A percentile compares a stretch with the other conserved stretches of the same genome.
Evolutionary conservation across 2,888 invertebrate genomes (phyloP).

Genomic region (Melangyna quadrimaculata): DNA sequence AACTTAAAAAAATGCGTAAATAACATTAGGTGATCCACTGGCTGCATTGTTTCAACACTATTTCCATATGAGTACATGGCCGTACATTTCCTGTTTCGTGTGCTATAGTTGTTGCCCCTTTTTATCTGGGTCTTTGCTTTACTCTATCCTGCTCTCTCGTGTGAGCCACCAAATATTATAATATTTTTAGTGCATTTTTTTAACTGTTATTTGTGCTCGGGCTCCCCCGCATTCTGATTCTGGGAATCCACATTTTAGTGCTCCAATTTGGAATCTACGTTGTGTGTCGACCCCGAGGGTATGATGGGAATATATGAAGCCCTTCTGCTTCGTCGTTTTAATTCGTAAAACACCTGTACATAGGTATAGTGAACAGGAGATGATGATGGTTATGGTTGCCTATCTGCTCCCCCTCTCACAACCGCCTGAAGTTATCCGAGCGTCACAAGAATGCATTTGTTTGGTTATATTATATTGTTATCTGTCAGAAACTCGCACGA

Average conservation of each 20-base stretch:
- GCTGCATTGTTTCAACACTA: constrained; percentile 46
- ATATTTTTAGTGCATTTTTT: constrained; percentile 32
- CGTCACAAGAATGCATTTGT: constrained; percentile 62
- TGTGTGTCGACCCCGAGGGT: constrained; percentile 59
- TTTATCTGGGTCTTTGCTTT: constrained; percentile 12
- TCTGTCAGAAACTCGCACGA: constrained; percentile 41
- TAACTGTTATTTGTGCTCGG: background rate
- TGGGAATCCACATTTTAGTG: constrained; percentile 33
- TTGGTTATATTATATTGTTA: constrained; percentile 30
- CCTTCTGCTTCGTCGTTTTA: constrained; percentile 37
- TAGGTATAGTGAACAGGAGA: background rate
- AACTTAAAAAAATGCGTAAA: constrained; percentile 47
- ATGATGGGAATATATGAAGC: constrained; percentile 43
- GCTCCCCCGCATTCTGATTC: constrained; percentile 1
- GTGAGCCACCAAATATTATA: background rate
- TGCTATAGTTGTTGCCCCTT: constrained; percentile 11
- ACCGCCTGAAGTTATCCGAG: constrained; percentile 29
- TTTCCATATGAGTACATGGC: constrained; percentile 47
- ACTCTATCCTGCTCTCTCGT: background rate
- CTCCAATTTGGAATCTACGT: constrained; percentile 54
- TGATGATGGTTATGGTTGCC: background rate
- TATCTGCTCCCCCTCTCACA: background rate
- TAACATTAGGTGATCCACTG: constrained; percentile 45
- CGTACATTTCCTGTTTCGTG: constrained; percentile 55
- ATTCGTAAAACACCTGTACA: constrained; percentile 65